phyloP scores from a whole-genome alignment of 64 coral and sea anemone genomes.

The Actinia equina region DNA sequence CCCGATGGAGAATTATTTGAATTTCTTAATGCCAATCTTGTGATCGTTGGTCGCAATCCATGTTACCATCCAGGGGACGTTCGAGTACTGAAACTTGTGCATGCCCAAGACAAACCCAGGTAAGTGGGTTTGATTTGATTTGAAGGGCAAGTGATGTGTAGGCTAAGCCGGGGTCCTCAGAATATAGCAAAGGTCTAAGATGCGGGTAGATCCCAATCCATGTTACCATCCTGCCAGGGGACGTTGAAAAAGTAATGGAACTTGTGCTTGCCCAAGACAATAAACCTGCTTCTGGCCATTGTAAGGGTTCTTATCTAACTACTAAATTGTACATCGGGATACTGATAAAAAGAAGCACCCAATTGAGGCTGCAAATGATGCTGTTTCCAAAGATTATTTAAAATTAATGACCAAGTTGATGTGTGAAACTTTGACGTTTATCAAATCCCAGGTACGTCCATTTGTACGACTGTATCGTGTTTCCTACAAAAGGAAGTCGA shows the following conservation, averaged over 20 bases:
- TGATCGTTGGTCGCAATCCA: slow-evolving; percentile 54
- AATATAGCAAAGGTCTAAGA: too few species aligned
- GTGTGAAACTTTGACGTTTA: neutral
- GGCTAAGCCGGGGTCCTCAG: too few species aligned
- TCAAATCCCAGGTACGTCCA: slow-evolving; percentile 21
- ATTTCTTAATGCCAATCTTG: slow-evolving; percentile 14
- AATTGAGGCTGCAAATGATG: too few species aligned
- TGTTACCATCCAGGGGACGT: slow-evolving; percentile 54
- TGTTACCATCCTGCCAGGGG: neutral
- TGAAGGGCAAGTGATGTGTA: neutral
- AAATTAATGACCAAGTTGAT: too few species aligned
- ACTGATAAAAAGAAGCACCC: too few species aligned
- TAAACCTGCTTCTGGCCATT: too few species aligned
- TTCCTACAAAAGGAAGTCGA: slow-evolving; percentile 35
- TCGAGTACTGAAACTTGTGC: slow-evolving; percentile 42
- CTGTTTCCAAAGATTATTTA: too few species aligned
- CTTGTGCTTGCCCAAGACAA: too few species aligned
- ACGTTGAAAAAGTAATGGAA: too few species aligned
- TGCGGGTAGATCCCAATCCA: too few species aligned
- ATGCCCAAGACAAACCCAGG: slow-evolving; percentile 3
- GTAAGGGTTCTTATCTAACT: too few species aligned
- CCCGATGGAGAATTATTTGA: slow-evolving; percentile 20
- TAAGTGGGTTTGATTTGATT: neutral
- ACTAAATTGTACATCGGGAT: too few species aligned
- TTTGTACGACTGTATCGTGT: slow-evolving; percentile 58